phyloP scores from a whole-genome alignment of 2,113 vertebrate species.

The Ancistrus triradiatus region DNA sequence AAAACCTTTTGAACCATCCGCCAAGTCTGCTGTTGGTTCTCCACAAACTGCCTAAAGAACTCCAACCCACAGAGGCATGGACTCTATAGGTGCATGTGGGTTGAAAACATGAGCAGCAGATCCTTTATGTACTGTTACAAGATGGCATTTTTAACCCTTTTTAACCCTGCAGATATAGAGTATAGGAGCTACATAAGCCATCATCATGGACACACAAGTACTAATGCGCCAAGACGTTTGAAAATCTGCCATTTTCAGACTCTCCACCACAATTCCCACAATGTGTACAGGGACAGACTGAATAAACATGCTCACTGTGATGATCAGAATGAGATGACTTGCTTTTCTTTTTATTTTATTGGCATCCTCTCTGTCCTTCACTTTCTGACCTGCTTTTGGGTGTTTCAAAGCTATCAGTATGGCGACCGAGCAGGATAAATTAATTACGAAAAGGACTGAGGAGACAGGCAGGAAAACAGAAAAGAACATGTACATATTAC shows the following conservation, averaged over 20 bases:
- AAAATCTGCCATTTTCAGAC: neutral
- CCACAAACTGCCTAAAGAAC: no score
- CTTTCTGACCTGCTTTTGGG: neutral
- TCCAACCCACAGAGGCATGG: no score
- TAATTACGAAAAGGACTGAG: neutral
- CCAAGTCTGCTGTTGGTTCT: no score
- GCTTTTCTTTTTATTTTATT: neutral
- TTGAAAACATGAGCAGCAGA: no score
- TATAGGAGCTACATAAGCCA: neutral
- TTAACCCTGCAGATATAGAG: neutral
- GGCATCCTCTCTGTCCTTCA: neutral
- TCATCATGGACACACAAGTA: neutral
- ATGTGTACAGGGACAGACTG: neutral
- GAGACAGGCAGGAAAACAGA: neutral
- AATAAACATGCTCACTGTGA: no score
- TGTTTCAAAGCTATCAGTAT: neutral
- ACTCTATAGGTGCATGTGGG: no score
- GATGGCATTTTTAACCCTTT: no score
- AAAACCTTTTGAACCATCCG: no score
- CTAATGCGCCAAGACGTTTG: neutral
- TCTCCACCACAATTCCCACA: neutral
- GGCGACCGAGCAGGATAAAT: neutral
- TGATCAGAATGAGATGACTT: neutral
- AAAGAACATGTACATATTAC: neutral
- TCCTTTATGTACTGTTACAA: no score